Conservation (phyloP, 92 coral and sea anemone genomes). For the Phymanthus crucifer region DNA sequence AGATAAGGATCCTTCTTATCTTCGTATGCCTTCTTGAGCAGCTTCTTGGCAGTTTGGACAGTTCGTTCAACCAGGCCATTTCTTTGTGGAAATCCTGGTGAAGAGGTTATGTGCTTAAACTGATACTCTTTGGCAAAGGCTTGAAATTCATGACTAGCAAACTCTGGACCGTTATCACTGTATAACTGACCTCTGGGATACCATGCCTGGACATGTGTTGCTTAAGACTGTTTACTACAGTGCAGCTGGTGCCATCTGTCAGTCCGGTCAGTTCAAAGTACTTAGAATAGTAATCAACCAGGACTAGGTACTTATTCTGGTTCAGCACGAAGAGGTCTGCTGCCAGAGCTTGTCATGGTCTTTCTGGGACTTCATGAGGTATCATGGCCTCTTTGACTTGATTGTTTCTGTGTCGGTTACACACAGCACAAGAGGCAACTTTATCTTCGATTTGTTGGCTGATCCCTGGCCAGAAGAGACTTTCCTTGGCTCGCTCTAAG, state of each 20-base stretch:
- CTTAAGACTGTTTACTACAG: slow-evolving; percentile 24
- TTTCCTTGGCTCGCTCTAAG: too few species aligned
- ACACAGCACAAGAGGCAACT: slow-evolving; percentile 19
- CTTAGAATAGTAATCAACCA: slow-evolving; percentile 32
- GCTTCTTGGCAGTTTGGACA: slow-evolving; percentile 39
- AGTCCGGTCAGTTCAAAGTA: slow-evolving; percentile 28
- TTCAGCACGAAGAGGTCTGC: slow-evolving; percentile 10
- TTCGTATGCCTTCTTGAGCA: slow-evolving; percentile 30
- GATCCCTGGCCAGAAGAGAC: too few species aligned
- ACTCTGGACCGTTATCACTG: slow-evolving; percentile 48
- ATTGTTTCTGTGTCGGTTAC: slow-evolving; percentile 34
- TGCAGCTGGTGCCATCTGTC: slow-evolving; percentile 27
- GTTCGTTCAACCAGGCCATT: slow-evolving; percentile 44
- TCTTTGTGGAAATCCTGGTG: slow-evolving; percentile 47
- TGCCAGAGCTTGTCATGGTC: slow-evolving; percentile 26
- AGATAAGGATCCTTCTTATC: slow-evolving; percentile 35
- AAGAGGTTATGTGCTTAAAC: slow-evolving; percentile 43
- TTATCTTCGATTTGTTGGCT: too few species aligned
- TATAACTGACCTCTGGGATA: slow-evolving; percentile 42
- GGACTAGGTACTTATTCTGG: slow-evolving; percentile 23
- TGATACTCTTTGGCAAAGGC: slow-evolving; percentile 24
- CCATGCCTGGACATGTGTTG: slow-evolving; percentile 27
- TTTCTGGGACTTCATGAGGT: slow-evolving; percentile 20
- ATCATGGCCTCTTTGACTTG: slow-evolving; percentile 33
- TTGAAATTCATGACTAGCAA: slow-evolving; percentile 32